Evolutionary conservation across 2,113 vertebrate species (phyloP).

Genomic region (Prochilodus magdalenae): DNA sequence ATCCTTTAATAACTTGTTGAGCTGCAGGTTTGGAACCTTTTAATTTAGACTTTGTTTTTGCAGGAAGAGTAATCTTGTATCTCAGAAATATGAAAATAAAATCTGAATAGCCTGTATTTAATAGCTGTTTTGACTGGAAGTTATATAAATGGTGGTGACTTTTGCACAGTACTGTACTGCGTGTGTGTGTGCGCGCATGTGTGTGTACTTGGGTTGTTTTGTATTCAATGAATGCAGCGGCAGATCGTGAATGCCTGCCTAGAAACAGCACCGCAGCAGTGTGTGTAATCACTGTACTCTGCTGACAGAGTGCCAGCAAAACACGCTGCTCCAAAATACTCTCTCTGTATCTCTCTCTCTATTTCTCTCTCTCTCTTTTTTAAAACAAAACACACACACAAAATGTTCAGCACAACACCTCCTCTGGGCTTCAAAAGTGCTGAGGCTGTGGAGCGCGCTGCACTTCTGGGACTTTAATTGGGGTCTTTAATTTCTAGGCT

Average conservation of each 20-base stretch:
- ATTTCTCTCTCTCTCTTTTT: not conserved
- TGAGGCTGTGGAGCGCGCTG: not conserved
- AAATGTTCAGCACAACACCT: not conserved
- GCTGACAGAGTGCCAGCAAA: not conserved
- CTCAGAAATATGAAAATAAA: too few species aligned
- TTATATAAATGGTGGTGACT: too few species aligned
- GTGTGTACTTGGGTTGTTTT: not conserved
- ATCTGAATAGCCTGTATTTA: too few species aligned
- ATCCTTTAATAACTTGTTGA: too few species aligned
- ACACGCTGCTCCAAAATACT: not conserved
- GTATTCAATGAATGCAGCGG: not conserved
- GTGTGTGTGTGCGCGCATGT: conserved; percentile 11
- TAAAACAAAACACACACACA: not conserved
- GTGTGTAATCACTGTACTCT: not conserved
- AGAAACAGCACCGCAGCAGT: not conserved
- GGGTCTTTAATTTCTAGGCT: conserved; percentile 38
- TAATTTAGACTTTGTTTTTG: too few species aligned
- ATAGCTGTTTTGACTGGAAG: too few species aligned
- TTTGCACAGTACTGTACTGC: too few species aligned
- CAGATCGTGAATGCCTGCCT: not conserved
- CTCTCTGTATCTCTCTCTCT: not conserved
- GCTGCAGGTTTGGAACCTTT: too few species aligned
- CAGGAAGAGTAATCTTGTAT: too few species aligned
- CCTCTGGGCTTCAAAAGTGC: not conserved
- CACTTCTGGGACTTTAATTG: conserved; percentile 4